Conservation (phyloP, 1,140 invertebrate genomes). For the Caenorhabditis briggsae region DNA sequence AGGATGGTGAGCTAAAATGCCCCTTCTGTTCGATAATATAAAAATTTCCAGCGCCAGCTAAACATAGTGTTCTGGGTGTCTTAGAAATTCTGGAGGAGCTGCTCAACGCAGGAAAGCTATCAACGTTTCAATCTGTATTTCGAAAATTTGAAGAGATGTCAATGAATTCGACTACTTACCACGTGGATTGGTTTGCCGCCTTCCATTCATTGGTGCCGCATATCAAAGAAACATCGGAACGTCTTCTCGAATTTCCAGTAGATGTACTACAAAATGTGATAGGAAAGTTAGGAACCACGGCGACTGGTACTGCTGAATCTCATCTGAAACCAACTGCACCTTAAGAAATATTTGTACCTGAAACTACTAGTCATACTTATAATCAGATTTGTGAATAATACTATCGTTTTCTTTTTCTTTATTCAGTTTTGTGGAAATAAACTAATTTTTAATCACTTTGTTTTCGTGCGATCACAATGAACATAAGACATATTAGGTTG, state of each 20-base stretch:
- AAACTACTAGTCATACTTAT: conserved; percentile 22
- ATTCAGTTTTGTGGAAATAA: too few relatives aligned
- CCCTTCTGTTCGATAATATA: too few relatives aligned
- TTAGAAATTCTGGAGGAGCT: not conserved
- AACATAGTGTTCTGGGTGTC: not conserved
- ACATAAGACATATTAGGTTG: too few relatives aligned
- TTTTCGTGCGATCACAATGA: too few relatives aligned
- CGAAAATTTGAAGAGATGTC: conserved; percentile 20
- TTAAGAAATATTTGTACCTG: conserved; percentile 1
- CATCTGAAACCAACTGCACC: not conserved
- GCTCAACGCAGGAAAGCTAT: not conserved
- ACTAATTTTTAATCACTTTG: not conserved
- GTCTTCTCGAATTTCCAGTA: not conserved
- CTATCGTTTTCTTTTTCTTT: not conserved
- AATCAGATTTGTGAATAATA: not conserved
- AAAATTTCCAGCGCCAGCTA: not conserved
- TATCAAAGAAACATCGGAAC: not conserved
- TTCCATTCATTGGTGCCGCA: not conserved
- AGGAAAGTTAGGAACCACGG: not conserved
- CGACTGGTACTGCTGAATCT: not conserved
- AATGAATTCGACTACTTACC: not conserved
- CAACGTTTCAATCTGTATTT: not conserved
- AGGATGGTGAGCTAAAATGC: not conserved
- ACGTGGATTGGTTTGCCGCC: not conserved
- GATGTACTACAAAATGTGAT: too few relatives aligned